Conservation (phyloP, 2,113 vertebrate species). For the Corythoichthys intestinalis region DNA sequence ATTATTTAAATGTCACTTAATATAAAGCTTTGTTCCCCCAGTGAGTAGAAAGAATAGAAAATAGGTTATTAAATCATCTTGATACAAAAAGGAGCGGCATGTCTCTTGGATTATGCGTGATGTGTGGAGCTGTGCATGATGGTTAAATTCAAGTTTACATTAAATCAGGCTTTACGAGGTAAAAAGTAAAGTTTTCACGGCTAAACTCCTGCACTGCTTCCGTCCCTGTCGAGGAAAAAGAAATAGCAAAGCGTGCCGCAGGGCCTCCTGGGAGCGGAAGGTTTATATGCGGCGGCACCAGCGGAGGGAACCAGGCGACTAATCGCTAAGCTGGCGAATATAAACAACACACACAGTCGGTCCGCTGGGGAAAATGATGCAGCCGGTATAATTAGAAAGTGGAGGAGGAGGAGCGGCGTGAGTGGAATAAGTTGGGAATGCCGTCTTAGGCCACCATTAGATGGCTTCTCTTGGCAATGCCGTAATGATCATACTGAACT, state of each 20-base stretch:
- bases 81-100: background rate
- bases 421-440: slow-evolving; percentile 17
- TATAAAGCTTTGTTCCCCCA: background rate
- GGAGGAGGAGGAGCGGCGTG: slow-evolving; percentile 48
- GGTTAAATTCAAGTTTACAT: background rate
- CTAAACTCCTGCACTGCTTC: background rate
- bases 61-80: background rate
- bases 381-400: slow-evolving; percentile 56
- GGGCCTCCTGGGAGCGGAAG: slow-evolving; percentile 27
- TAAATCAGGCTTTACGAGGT: background rate
- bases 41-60: background rate
- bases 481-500: background rate
- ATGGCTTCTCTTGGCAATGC: background rate
- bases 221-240: background rate
- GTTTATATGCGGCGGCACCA: slow-evolving; percentile 31
- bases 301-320: slow-evolving; percentile 45
- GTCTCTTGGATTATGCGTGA: background rate
- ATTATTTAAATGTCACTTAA: background rate
- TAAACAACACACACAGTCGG: slow-evolving; percentile 44
- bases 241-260: slow-evolving; percentile 30
- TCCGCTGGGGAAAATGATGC: slow-evolving; percentile 24
- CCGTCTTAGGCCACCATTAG: background rate
- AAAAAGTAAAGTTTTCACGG: slow-evolving; percentile 2
- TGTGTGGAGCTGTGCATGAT: background rate
- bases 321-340: slow-evolving; percentile 61